Conservation (phyloP, 2,888 invertebrate species). For the Stenodema calcarata region DNA sequence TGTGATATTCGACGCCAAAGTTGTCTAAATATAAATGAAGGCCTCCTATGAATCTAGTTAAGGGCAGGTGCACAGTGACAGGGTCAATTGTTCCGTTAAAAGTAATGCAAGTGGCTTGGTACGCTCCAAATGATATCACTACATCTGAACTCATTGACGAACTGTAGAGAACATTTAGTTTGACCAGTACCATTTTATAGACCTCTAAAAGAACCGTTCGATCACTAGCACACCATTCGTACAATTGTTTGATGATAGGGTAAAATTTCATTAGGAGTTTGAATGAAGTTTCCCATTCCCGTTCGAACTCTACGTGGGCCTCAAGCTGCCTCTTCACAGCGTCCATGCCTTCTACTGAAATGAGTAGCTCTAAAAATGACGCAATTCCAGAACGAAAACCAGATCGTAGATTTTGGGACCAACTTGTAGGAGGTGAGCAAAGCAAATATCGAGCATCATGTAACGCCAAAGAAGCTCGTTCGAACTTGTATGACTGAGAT, state of each 20-base stretch:
- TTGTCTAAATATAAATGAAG: slow-evolving; percentile 72
- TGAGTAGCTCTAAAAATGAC: slow-evolving; percentile 79
- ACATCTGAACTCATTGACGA: slow-evolving; percentile 55
- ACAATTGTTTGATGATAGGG: slow-evolving; percentile 81
- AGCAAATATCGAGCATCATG: slow-evolving; percentile 91
- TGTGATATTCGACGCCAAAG: background rate
- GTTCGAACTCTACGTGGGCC: slow-evolving; percentile 98
- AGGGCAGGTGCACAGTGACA: slow-evolving; percentile 93
- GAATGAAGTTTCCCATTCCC: slow-evolving; percentile 99
- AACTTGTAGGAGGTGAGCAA: slow-evolving; percentile 76
- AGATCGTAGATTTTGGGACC: slow-evolving; percentile 80
- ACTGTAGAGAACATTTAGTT: slow-evolving; percentile 67
- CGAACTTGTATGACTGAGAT: slow-evolving; percentile 75
- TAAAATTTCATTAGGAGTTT: slow-evolving; percentile 93
- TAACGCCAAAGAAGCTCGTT: slow-evolving; percentile 87
- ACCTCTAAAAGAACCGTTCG: slow-evolving; percentile 78
- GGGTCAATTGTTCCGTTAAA: slow-evolving; percentile 88
- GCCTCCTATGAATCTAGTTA: slow-evolving; percentile 90
- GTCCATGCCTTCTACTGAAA: slow-evolving; percentile 88
- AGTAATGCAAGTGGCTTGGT: slow-evolving; percentile 76
- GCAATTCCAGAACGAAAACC: slow-evolving; percentile 83
- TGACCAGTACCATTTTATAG: slow-evolving; percentile 75
- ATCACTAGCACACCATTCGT: slow-evolving; percentile 90
- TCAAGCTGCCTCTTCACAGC: slow-evolving; percentile 77
- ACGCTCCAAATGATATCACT: background rate